These are phyloP conservation scores for Leptopilina boulardi DNA, from an alignment of 1,140 invertebrate genomes.

Conservation along the genomic window DNA sequence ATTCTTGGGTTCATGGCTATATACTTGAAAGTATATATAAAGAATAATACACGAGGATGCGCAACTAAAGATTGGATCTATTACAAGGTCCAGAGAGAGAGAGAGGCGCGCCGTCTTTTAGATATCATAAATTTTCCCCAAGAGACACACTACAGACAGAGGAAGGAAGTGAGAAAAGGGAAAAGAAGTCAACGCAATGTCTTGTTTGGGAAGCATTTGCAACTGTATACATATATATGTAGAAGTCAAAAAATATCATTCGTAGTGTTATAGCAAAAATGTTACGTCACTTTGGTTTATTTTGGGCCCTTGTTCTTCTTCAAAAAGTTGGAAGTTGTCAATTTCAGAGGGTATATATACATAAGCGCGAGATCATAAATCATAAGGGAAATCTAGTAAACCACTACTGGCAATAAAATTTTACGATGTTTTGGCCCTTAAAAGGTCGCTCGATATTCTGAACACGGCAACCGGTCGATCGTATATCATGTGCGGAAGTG, in stretches of 20 bases:
- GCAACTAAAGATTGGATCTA: neutral
- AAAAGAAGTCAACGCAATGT: slow-evolving; percentile 12
- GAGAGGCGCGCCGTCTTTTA: neutral
- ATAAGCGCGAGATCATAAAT: slow-evolving; percentile 58
- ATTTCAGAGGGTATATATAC: too few relatives aligned
- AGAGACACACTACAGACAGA: too few relatives aligned
- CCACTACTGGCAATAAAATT: slow-evolving; percentile 65
- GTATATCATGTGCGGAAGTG: slow-evolving; percentile 62
- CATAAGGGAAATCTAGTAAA: slow-evolving; percentile 61
- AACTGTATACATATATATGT: too few relatives aligned
- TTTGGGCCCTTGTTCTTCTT: neutral
- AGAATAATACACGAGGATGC: neutral
- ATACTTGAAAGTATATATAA: neutral
- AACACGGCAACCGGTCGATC: slow-evolving; percentile 46
- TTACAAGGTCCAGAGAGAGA: neutral
- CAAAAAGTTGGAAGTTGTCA: neutral
- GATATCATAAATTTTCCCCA: neutral
- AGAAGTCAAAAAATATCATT: neutral
- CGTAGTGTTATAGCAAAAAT: slow-evolving; percentile 9
- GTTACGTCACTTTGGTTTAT: slow-evolving; percentile 22
- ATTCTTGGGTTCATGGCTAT: neutral
- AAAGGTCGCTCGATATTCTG: slow-evolving; percentile 38
- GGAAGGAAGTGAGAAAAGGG: slow-evolving; percentile 22
- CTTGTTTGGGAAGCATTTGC: neutral
- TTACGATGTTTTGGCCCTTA: slow-evolving; percentile 60